Base-by-base conservation (phyloP, 2,888 invertebrate species). In the Ecliptopera silaceata region DNA sequence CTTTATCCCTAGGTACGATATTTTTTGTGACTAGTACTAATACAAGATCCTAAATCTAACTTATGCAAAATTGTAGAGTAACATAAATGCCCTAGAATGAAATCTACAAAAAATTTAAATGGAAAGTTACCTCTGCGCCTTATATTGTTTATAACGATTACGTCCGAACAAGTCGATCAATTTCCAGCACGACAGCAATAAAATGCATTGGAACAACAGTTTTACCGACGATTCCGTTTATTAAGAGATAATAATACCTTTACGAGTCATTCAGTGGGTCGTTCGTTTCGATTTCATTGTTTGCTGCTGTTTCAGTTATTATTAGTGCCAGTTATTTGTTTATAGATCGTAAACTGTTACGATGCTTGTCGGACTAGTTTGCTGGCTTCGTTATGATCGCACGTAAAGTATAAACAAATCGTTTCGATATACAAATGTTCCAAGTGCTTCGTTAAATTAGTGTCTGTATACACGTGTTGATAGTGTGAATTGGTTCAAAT, bases 191-290 rank as follows among this genome's bases (percentile, higher is more conserved):
- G 66, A 62, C 66, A 63, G 68, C 81, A 74, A 82, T 84, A 83
- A 86, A 85, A 80, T 79, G 80, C 78, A 83, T 75, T 72, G 79
- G 75, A 82, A 82, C 79, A 84, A 81, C 79, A 81, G 82, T 89
- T 88, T 88, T 85, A 87, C 77, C 75, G 69, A 70, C 72, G 82
- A 82, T 84, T 87, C 73, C 72, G 79, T 88, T 89, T 89, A 90
- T 89, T 86, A 86, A 88, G 89, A 89, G 84, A 88, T 89, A 88
- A 88, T 86, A 83, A 82, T 86, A 89, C 90, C 89, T 88, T 88
- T 89, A 89, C 82, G 88, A 82, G 82, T 79, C 74, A 80, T 79
- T 77, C 80, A 75, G 78, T 72, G 77, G 67, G 73, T 80, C 73
- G 83, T 79, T 84, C 77, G 75, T 79, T 80, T 82, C 82, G 84